Evolutionary conservation across 2,113 vertebrate species (phyloP).

Genomic region (Myotis davidii): DNA sequence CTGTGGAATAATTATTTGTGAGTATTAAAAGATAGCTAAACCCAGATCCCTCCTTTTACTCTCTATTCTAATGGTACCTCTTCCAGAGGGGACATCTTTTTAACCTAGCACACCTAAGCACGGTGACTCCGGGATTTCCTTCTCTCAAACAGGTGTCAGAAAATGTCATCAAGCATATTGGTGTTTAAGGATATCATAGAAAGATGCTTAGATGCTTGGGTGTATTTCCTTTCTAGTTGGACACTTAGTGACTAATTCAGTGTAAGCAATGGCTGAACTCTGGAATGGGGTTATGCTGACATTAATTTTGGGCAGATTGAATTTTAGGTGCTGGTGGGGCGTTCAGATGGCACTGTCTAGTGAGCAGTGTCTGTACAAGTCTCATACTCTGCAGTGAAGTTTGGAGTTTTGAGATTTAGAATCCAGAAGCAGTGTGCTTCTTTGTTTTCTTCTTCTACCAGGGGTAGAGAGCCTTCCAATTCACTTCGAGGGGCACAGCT

Average conservation of each 20-base stretch:
- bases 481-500: constrained; percentile 90
- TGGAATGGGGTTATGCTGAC: not conserved
- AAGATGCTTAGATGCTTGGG: not conserved
- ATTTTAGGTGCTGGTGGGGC: not conserved
- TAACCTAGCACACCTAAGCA: not conserved
- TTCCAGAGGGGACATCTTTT: not conserved
- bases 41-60: not conserved
- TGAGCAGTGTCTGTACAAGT: not conserved
- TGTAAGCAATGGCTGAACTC: not conserved
- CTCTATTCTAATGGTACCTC: not conserved
- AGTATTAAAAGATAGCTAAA: not conserved
- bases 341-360: not conserved
- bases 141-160: not conserved
- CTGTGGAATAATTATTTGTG: not conserved
- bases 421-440: not conserved
- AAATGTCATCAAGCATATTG: not conserved
- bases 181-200: not conserved
- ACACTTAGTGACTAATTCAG: not conserved
- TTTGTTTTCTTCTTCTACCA: not conserved
- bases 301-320: not conserved
- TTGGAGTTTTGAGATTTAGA: not conserved
- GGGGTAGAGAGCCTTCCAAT: constrained; percentile 87
- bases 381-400: not conserved
- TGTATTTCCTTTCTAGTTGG: not conserved
- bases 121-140: not conserved